A percentile compares a stretch with the other conserved stretches of the same genome.
Conservation (phyloP, 2,113 vertebrate genomes). For the Martes martes region DNA sequence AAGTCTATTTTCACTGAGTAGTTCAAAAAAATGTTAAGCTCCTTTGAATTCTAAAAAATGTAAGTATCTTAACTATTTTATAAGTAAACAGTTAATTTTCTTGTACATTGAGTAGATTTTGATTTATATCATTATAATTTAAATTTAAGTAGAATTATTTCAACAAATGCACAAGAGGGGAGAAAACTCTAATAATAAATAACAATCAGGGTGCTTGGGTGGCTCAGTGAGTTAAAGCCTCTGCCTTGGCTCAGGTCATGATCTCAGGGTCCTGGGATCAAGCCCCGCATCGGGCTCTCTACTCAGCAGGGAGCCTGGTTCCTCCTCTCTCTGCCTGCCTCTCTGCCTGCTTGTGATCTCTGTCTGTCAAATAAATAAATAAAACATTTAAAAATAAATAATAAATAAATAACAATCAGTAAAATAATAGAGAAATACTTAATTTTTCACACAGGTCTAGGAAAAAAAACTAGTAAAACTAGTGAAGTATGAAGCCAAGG, state of each 20-base stretch:
- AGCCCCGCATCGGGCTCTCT: too few relatives aligned
- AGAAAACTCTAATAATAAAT: not conserved
- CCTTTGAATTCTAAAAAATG: not conserved
- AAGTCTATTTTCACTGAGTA: not conserved
- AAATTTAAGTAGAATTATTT: not conserved
- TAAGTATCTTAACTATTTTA: not conserved
- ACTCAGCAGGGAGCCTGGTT: too few relatives aligned
- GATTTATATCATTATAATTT: not conserved
- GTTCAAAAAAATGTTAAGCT: not conserved
- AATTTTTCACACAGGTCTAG: not conserved
- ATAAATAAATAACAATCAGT: not conserved
- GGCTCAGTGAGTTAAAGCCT: too few relatives aligned
- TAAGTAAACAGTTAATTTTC: not conserved
- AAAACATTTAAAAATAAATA: too few relatives aligned
- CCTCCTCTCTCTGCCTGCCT: too few relatives aligned
- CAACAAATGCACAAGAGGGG: not conserved
- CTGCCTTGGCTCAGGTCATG: too few relatives aligned
- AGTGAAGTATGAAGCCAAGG: not conserved
- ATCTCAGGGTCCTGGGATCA: too few relatives aligned
- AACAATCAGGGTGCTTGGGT: not conserved
- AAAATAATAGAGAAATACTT: not conserved
- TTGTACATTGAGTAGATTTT: not conserved
- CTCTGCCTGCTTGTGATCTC: too few relatives aligned
- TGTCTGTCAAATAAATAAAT: too few relatives aligned
- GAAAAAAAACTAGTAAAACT: not conserved